Evolutionary conservation across 2,797 vertebrate species (phyloP).

Genomic region (Ptychobarbus kaznakovi): DNA sequence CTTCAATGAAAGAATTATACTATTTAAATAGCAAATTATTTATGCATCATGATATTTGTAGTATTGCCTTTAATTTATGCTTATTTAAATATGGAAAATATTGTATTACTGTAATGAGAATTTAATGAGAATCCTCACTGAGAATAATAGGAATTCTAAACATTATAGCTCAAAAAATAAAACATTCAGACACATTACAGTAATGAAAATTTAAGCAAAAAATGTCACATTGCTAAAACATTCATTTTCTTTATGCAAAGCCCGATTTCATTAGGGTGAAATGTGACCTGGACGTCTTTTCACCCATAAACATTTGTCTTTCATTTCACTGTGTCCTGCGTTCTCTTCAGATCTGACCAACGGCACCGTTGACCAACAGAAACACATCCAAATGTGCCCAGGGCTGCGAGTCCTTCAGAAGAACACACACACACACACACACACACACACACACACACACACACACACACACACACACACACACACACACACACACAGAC

Average conservation of each 20-base stretch:
- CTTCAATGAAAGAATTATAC: background rate
- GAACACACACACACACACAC: background rate
- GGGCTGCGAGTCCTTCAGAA: constrained; percentile 41
- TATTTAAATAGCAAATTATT: background rate
- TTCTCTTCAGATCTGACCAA: constrained; percentile 37
- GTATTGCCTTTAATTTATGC: constrained; percentile 17
- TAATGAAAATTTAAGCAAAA: background rate
- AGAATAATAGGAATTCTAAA: constrained; percentile 2
- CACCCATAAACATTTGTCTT: constrained; percentile 42
- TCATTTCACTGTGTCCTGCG: constrained; percentile 26
- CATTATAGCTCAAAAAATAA: constrained; percentile 7
- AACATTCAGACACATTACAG: background rate
- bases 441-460: constrained; percentile 8
- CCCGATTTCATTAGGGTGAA: background rate
- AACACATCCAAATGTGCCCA: constrained; percentile 24
- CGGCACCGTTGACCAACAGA: constrained; percentile 38
- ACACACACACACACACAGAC: constrained; percentile 3
- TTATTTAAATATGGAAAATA: constrained; percentile 32
- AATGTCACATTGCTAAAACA: background rate
- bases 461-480: background rate
- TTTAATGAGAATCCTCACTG: constrained; percentile 22
- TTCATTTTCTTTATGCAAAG: constrained; percentile 1
- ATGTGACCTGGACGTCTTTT: background rate
- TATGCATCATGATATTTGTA: background rate
- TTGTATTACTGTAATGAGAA: constrained; percentile 18